Conservation (phyloP, 2,888 invertebrate genomes). For the Heliconius ethilla region DNA sequence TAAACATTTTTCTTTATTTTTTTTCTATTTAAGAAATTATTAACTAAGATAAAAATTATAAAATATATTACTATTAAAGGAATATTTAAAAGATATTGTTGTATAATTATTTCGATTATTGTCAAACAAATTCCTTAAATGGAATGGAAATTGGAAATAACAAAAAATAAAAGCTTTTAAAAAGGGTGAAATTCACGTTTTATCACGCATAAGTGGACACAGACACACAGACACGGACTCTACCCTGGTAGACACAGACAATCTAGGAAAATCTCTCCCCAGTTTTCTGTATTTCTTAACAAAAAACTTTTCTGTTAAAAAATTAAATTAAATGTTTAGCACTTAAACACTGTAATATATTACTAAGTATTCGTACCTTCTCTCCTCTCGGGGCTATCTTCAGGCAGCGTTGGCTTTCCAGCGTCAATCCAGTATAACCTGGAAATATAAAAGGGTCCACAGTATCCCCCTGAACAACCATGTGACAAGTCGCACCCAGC, state of each 20-base stretch:
- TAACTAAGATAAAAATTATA: not conserved
- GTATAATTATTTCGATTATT: not conserved
- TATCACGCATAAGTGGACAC: too few relatives aligned
- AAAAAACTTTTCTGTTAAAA: too few relatives aligned
- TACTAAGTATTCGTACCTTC: constrained; percentile 58
- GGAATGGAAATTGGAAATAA: not conserved
- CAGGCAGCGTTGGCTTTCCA: constrained; percentile 80
- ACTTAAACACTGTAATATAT: not conserved
- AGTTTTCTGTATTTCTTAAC: too few relatives aligned
- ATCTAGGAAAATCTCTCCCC: too few relatives aligned
- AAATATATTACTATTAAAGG: not conserved
- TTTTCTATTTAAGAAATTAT: too few relatives aligned
- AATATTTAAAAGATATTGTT: too few relatives aligned
- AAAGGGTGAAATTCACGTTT: not conserved
- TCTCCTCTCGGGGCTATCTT: constrained; percentile 79
- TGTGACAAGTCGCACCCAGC: constrained; percentile 79
- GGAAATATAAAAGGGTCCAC: constrained; percentile 84
- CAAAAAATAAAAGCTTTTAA: too few relatives aligned
- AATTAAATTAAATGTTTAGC: too few relatives aligned
- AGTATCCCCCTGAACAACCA: constrained; percentile 81
- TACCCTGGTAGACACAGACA: too few relatives aligned
- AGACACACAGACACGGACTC: too few relatives aligned
- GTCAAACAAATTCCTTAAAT: not conserved
- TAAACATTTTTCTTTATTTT: too few relatives aligned
- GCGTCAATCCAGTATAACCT: constrained; percentile 85